Base-by-base conservation (phyloP, 2,888 invertebrate genomes). In the Nomada lathburiana region DNA sequence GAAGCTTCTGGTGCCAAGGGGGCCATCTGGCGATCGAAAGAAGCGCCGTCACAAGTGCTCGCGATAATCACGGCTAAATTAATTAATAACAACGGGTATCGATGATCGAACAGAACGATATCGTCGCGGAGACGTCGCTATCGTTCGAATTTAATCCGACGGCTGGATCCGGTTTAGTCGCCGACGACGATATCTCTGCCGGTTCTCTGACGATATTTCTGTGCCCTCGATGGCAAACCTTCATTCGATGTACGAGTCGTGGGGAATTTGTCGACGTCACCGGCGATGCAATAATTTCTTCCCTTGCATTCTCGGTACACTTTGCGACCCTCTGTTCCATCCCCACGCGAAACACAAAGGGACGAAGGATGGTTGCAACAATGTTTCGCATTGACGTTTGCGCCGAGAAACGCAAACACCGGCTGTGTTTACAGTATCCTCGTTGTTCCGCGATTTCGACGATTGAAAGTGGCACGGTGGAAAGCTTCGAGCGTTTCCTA, bases 111-210 rank as follows among this genome's bases (percentile, higher is more conserved):
- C 50, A 18, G 13, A 20, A 42, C 23, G 68, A 60, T 53, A 65
- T 20, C 26, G 13, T 20, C 26, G n/a, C 18, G 26, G 23, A 10
- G 72, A 44, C 11, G 16, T 26, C 50, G 60, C 67, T 62, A 62
- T 67, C 62, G 71, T n/a, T 13, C 29, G 36, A 67, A 16, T 3
- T 5, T 36, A 20, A 67, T 67, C 36, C n/a, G 50, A 20, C 3
- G 60, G 44, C 60, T 36, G 55, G 72, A 52, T 55, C 26, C 55
- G 16, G 57, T 57, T 85, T 64, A 44, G 67, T 53, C 60, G 36
- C 11, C n/a, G 29, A 10, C 63, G 23, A 50, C 26, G 63, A 11
- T 76, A 71, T 70, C 68, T 72, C 2, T 4, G 5, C 2, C 7
- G 47, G 2, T 7, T 57, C 29, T 29, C 36, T 0, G 36, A 29